phyloP scores from a whole-genome alignment of 2,113 vertebrate species.

The Otus sunia region DNA sequence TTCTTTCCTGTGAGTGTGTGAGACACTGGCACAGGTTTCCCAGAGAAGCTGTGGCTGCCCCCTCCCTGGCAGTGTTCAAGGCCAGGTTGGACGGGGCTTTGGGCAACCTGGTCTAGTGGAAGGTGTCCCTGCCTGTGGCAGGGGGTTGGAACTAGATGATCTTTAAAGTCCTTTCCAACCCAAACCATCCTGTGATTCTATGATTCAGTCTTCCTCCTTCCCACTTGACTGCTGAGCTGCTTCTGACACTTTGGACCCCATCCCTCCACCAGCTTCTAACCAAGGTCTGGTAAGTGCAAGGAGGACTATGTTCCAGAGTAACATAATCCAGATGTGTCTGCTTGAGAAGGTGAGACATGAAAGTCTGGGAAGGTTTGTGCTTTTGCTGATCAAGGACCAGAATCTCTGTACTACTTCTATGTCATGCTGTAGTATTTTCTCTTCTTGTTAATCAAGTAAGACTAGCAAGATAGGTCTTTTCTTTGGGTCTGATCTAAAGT shows the following conservation, averaged over 20 bases:
- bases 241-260: neutral
- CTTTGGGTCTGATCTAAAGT: neutral
- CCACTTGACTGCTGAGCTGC: neutral
- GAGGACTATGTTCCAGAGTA: neutral
- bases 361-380: neutral
- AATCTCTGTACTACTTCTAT: neutral
- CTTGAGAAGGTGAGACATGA: neutral
- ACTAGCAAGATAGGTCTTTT: neutral
- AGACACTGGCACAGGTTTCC: too few species aligned
- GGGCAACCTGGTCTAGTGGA: too few species aligned
- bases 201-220: neutral
- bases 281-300: neutral
- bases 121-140: too few species aligned
- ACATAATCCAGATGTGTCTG: neutral
- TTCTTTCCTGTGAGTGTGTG: too few species aligned
- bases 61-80: too few species aligned
- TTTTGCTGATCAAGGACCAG: neutral
- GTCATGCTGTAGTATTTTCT: neutral
- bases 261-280: neutral
- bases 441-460: neutral
- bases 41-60: too few species aligned
- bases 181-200: too few species aligned
- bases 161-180: too few species aligned
- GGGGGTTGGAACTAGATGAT: too few species aligned
- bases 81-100: too few species aligned